Evolutionary conservation across 2,888 invertebrate genomes (phyloP).

Genomic region (Lycophotia porphyrea): DNA sequence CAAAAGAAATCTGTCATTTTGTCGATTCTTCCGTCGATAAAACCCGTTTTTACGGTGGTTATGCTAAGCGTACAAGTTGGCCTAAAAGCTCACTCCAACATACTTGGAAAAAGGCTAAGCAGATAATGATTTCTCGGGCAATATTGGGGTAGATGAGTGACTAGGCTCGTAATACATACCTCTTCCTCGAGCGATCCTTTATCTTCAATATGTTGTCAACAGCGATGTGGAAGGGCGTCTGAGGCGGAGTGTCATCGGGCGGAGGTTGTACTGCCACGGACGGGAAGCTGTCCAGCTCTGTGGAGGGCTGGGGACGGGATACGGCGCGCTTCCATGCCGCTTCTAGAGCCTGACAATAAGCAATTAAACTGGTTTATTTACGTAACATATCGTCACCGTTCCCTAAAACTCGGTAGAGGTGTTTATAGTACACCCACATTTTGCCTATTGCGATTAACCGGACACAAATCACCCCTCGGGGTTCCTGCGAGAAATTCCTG

Average conservation of each 20-base stretch:
- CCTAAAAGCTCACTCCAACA: no score
- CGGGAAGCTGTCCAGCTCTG: slow-evolving; percentile 67
- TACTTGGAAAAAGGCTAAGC: no score
- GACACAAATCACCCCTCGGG: not conserved
- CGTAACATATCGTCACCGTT: not conserved
- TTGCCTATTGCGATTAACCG: not conserved
- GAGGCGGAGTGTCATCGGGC: slow-evolving; percentile 32
- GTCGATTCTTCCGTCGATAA: no score
- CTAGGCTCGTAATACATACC: slow-evolving; percentile 60
- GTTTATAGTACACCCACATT: not conserved
- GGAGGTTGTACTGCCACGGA: slow-evolving; percentile 52
- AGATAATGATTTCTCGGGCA: not conserved
- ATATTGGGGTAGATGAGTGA: not conserved
- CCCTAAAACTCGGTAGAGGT: not conserved
- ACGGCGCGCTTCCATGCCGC: slow-evolving; percentile 76
- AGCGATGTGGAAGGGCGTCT: slow-evolving; percentile 70
- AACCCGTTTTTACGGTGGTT: no score
- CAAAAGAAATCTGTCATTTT: no score
- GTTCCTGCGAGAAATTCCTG: not conserved
- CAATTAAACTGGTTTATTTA: not conserved
- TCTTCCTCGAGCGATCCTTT: slow-evolving; percentile 67
- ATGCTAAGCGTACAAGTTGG: no score
- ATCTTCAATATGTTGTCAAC: slow-evolving; percentile 70
- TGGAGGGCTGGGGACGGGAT: slow-evolving; percentile 62
- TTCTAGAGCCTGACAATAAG: slow-evolving; percentile 73